Evolutionary conservation across 1,140 invertebrate genomes (phyloP).

Genomic region (Conus ventricosus): DNA sequence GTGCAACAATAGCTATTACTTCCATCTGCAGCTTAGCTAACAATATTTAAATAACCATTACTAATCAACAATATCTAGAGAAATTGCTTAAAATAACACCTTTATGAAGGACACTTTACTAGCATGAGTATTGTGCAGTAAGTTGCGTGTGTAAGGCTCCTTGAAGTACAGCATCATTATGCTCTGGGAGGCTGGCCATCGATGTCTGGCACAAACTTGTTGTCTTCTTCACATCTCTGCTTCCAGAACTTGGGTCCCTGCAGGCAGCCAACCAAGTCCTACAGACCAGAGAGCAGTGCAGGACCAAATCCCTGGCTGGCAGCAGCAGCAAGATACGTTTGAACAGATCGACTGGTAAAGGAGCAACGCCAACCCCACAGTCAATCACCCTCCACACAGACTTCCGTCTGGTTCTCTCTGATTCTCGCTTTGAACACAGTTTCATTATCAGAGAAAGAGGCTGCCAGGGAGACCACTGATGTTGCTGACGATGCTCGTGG

Average conservation of each 20-base stretch:
- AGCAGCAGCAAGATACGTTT: neutral
- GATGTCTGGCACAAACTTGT: constrained; percentile 3
- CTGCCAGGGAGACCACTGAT: neutral
- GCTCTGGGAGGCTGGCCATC: neutral
- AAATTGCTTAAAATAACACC: too few relatives aligned
- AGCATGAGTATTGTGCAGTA: constrained; percentile 14
- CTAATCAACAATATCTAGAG: too few relatives aligned
- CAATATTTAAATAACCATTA: too few relatives aligned
- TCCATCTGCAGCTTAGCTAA: too few relatives aligned
- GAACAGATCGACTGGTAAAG: constrained; percentile 13
- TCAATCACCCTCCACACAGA: neutral
- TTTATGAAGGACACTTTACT: neutral
- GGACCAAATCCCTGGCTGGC: constrained; percentile 15
- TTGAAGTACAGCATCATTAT: constrained; percentile 16
- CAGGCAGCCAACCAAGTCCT: neutral
- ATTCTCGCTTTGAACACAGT: neutral
- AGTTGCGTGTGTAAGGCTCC: constrained; percentile 14
- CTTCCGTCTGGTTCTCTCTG: neutral
- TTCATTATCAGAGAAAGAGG: neutral
- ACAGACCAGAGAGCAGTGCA: neutral
- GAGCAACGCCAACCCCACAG: neutral
- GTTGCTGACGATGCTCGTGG: neutral
- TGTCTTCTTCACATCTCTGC: neutral
- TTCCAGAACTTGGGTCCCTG: neutral
- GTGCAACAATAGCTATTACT: neutral